Evolutionary conservation across 2,797 vertebrate genomes (phyloP), one percentile per base, ranked within the genome.

Genomic region (Urocyon cinereoargenteus): DNA sequence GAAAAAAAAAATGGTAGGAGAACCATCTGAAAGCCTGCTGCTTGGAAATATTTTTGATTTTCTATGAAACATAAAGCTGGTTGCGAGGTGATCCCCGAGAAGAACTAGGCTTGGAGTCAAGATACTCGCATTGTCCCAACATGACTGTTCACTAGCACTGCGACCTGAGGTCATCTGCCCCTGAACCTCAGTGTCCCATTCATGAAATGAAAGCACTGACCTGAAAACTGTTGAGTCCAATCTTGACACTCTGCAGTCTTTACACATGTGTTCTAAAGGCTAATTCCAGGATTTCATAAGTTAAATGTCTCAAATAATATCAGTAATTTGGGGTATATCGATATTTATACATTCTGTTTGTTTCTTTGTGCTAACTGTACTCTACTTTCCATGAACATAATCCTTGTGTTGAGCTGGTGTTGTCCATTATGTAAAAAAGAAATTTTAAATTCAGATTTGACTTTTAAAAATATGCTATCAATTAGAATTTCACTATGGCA

Each of bases 361-460:
- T 40, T 87, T 72, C 11, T 91, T 75, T 86, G 26, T 86, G 19
- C 95, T 86, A 93, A 59, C 2, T 68, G 19, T 79, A 49, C 26
- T 95, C 18, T 86, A 18, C 24, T 90, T 96, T 92, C 19, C 22
- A 34, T 93, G 14, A 94, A 62, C 26, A 51, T 83, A 92, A 94
- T 96, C 26, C 22, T 91, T 90, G 75, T 95, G n/a, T 90, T 75
- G 64, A 91, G 45, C 7, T 95, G 40, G 31, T 94, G 3, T 75
- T 96, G 91, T 94, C 91, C 89, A 75, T 97, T 97, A 97, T 92
- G 83, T 51, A 95, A 92, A 90, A 95, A 79, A 73, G 16, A 90
- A 77, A 97, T 90, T 96, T 97, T 93, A 97, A 97, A 90, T 94
- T 97, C 93, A 97, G 84, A 97, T 96, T 95, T 97, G 61, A 96